phyloP scores from a whole-genome alignment of 2,113 vertebrate species.

The Oncorhynchus nerka region DNA sequence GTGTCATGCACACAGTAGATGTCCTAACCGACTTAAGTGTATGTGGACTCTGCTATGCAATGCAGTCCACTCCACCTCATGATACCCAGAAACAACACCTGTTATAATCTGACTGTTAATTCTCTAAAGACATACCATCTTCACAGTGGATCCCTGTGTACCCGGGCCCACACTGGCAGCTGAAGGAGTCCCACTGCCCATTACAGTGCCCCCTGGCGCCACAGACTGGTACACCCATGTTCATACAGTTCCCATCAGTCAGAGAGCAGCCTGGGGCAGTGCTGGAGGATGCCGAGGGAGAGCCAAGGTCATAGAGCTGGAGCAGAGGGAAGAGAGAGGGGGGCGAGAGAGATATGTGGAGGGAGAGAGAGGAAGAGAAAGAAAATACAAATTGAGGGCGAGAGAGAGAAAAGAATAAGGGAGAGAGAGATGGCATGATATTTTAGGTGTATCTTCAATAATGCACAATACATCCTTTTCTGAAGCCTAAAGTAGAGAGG shows the following conservation, averaged over 20 bases:
- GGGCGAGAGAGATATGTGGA: background rate
- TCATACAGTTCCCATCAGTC: conserved; percentile 77
- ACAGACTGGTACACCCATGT: conserved; percentile 72
- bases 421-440: background rate
- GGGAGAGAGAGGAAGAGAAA: too few relatives aligned
- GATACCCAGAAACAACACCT: background rate
- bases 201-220: conserved; percentile 76
- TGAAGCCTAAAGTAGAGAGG: background rate
- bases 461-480: background rate
- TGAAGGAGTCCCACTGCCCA: conserved; percentile 73
- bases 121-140: conserved; percentile 65
- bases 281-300: conserved; percentile 77
- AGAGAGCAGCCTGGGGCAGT: conserved; percentile 76
- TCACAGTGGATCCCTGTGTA: conserved; percentile 79
- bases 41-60: background rate
- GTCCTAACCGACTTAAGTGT: too few relatives aligned
- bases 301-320: conserved; percentile 81
- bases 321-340: conserved; percentile 5
- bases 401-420: background rate
- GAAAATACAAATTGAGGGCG: background rate
- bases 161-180: conserved; percentile 78
- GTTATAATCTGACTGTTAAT: background rate
- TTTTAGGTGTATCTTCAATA: background rate
- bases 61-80: background rate
- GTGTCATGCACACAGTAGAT: too few relatives aligned